Conservation (phyloP, 2,113 vertebrate species). For the Silurus meridionalis region DNA sequence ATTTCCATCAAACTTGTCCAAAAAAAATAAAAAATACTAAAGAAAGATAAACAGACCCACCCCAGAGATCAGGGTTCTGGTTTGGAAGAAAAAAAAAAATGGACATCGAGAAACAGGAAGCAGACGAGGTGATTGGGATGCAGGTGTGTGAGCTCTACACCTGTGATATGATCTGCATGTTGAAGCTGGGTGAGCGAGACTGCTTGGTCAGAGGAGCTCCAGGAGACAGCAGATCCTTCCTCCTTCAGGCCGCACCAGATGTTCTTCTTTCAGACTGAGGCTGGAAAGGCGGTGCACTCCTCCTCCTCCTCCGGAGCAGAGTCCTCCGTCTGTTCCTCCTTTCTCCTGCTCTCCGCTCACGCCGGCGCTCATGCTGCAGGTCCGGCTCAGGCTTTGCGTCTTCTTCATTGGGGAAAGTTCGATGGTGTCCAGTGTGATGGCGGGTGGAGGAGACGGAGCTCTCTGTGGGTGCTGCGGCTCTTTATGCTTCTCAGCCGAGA, state of each 20-base stretch:
- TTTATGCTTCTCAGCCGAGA: slow-evolving; percentile 57
- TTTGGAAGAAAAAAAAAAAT: background rate
- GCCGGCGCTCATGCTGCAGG: slow-evolving; percentile 88
- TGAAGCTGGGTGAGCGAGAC: slow-evolving; percentile 98
- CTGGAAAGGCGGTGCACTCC: slow-evolving; percentile 88
- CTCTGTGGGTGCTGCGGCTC: slow-evolving; percentile 67
- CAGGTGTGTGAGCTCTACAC: slow-evolving; percentile 73
- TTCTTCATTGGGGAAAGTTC: slow-evolving; percentile 92
- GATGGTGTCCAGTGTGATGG: slow-evolving; percentile 75
- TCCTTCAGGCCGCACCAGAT: slow-evolving; percentile 80
- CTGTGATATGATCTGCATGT: slow-evolving; percentile 99
- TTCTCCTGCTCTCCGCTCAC: slow-evolving; percentile 78
- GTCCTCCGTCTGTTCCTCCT: slow-evolving; percentile 62
- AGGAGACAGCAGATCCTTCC: slow-evolving; percentile 81
- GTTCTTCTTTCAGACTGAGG: slow-evolving; percentile 93
- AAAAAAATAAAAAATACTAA: background rate
- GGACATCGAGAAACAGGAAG: background rate
- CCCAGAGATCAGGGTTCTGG: background rate
- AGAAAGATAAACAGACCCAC: background rate
- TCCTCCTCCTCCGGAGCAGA: slow-evolving; percentile 71
- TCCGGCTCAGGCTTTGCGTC: slow-evolving; percentile 90
- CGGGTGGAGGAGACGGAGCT: slow-evolving; percentile 67
- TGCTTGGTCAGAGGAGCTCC: slow-evolving; percentile 91
- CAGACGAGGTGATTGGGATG: background rate
- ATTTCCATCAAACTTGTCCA: slow-evolving; percentile 10